A percentile compares a stretch with the other conserved stretches of the same genome.
These are phyloP conservation scores for Emmelina monodactyla DNA, from an alignment of 2,888 invertebrate species.

Conservation along the genomic window DNA sequence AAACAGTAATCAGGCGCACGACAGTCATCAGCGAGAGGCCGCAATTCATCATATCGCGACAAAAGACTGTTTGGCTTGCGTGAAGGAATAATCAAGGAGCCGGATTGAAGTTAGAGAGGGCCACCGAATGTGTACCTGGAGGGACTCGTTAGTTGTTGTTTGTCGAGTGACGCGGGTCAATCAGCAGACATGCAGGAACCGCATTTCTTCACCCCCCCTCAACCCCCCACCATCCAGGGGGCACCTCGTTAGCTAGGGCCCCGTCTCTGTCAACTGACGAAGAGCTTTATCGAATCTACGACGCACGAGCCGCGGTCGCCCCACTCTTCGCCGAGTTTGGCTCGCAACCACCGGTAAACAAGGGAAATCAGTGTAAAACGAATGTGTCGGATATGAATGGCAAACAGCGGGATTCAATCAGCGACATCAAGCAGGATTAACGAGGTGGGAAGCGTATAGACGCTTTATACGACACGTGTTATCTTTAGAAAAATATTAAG, in stretches of 20 bases:
- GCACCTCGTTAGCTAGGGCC: conserved; percentile 59
- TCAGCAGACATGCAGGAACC: conserved; percentile 67
- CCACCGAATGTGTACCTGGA: conserved; percentile 56
- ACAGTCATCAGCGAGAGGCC: conserved; percentile 48
- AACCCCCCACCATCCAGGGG: conserved; percentile 25
- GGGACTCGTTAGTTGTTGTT: conserved; percentile 67
- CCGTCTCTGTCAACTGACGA: conserved; percentile 64
- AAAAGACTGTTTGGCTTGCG: conserved; percentile 60
- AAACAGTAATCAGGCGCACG: conserved; percentile 52
- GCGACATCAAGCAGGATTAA: too few species aligned
- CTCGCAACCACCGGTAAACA: conserved; percentile 59
- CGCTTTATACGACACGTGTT: too few species aligned
- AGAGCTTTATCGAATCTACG: conserved; percentile 66
- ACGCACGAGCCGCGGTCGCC: conserved; percentile 62
- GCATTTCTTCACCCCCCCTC: conserved; percentile 57
- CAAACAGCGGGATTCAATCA: too few species aligned
- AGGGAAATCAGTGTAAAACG: conserved; percentile 58
- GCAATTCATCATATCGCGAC: conserved; percentile 62
- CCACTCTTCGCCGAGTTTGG: conserved; percentile 55
- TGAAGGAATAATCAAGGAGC: conserved; percentile 61
- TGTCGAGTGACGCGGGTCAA: conserved; percentile 67
- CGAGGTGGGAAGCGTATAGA: too few species aligned
- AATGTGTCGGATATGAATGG: conserved; percentile 41
- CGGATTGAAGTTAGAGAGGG: conserved; percentile 57
- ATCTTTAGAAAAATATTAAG: too few species aligned